Conservation (phyloP, 2,113 vertebrate species). For the Solea senegalensis region DNA sequence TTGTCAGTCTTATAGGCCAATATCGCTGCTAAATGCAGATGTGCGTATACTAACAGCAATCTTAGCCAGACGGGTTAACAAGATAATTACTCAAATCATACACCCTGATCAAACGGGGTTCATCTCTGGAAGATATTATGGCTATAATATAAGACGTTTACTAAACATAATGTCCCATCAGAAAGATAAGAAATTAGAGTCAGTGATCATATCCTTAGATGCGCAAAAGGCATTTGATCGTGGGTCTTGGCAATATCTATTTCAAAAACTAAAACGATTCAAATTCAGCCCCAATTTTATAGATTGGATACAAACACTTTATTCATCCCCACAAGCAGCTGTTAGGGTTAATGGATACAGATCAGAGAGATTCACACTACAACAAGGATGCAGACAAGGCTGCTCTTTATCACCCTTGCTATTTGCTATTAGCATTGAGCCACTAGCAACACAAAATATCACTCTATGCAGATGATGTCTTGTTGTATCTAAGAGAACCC, state of each 20-base stretch:
- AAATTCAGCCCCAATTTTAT: not conserved
- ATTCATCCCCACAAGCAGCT: not conserved
- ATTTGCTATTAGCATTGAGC: constrained; percentile 1
- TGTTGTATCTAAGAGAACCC: not conserved
- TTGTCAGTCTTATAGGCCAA: no score
- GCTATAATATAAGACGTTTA: not conserved
- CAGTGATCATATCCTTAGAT: not conserved
- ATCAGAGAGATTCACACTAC: not conserved
- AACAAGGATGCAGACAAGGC: not conserved
- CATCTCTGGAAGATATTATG: not conserved
- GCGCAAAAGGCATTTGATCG: not conserved
- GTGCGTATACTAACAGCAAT: not conserved
- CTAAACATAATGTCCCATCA: not conserved
- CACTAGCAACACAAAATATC: not conserved
- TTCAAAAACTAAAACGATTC: not conserved
- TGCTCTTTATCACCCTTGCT: not conserved
- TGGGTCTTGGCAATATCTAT: not conserved
- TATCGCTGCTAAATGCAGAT: no score
- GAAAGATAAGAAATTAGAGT: not conserved
- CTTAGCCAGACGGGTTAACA: no score
- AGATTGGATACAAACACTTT: not conserved
- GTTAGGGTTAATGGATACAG: not conserved
- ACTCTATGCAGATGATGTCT: not conserved
- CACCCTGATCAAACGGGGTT: not conserved
- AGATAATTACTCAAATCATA: not conserved